Evolutionary conservation across 2,113 vertebrate genomes (phyloP).

Genomic region (Pithys albifrons): DNA sequence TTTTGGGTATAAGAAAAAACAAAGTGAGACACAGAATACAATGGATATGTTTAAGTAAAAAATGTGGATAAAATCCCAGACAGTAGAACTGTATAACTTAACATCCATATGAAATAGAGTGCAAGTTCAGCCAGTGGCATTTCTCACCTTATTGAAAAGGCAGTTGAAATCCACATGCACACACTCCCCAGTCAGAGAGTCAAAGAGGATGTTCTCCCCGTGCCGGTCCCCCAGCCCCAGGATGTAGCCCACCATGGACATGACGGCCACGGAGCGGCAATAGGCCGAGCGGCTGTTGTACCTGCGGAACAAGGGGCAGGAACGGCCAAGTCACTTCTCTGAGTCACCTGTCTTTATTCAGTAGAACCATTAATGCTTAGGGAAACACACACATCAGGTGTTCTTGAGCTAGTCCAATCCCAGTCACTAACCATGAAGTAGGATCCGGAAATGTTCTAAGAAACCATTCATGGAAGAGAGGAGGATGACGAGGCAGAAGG

Average conservation of each 20-base stretch:
- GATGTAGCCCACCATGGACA: constrained; percentile 99
- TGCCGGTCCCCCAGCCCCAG: constrained; percentile 97
- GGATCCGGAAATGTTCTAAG: constrained; percentile 94
- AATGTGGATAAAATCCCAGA: accelerated
- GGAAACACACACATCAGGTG: background rate
- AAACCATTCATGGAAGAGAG: constrained; percentile 97
- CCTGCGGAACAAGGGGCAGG: constrained; percentile 69
- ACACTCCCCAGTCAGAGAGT: constrained; percentile 94
- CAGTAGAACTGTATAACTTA: background rate
- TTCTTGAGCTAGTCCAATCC: background rate
- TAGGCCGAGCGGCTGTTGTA: constrained; percentile 96
- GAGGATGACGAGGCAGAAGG: constrained; percentile 90
- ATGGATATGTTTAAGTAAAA: background rate
- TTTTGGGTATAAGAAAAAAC: background rate
- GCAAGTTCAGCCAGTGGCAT: background rate
- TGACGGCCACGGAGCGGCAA: constrained; percentile 94
- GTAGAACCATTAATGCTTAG: background rate
- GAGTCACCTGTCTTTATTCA: background rate
- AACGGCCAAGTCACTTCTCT: background rate
- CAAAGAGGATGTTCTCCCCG: constrained; percentile 96
- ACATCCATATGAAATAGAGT: background rate
- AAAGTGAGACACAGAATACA: background rate
- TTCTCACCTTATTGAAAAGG: constrained; percentile 95
- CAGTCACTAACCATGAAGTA: constrained; percentile 85
- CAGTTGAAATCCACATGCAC: constrained; percentile 99